A percentile compares a stretch with the other conserved stretches of the same genome.
Evolutionary conservation across 2,113 vertebrate genomes (phyloP).

Genomic region (Phaethornis superciliosus): DNA sequence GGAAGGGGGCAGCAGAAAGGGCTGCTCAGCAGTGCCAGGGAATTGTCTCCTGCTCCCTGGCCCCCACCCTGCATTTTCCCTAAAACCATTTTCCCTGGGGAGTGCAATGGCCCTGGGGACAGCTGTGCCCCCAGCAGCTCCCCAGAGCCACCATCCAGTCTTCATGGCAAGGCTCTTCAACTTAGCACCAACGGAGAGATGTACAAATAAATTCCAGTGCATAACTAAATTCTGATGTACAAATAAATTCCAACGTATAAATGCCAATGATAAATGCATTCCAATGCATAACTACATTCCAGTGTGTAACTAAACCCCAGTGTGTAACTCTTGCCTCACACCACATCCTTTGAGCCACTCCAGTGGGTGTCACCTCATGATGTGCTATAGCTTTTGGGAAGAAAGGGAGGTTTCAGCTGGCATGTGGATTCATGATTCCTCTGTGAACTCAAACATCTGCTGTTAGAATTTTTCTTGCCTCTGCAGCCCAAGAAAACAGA

Average conservation of each 20-base stretch:
- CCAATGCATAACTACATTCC: too few species aligned
- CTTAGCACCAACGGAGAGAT: not conserved
- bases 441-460: not conserved
- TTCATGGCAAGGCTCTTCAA: rapidly evolving
- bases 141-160: rapidly evolving
- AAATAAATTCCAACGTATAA: too few species aligned
- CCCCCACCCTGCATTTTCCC: not conserved
- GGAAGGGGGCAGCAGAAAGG: not conserved
- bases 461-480: conserved; percentile 5
- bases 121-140: not conserved
- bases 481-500: not conserved
- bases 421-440: not conserved
- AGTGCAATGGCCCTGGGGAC: too few species aligned
- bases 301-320: too few species aligned
- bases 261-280: too few species aligned
- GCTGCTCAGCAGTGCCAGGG: not conserved
- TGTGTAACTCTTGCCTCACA: not conserved
- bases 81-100: too few species aligned
- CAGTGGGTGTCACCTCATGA: not conserved
- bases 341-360: not conserved
- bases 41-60: rapidly evolving
- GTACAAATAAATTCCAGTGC: not conserved
- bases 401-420: not conserved
- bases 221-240: too few species aligned
- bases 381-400: not conserved